Evolutionary conservation across 1,140 invertebrate genomes (phyloP), one percentile per base, ranked within the genome.

Genomic region (Nasonia vitripennis): DNA sequence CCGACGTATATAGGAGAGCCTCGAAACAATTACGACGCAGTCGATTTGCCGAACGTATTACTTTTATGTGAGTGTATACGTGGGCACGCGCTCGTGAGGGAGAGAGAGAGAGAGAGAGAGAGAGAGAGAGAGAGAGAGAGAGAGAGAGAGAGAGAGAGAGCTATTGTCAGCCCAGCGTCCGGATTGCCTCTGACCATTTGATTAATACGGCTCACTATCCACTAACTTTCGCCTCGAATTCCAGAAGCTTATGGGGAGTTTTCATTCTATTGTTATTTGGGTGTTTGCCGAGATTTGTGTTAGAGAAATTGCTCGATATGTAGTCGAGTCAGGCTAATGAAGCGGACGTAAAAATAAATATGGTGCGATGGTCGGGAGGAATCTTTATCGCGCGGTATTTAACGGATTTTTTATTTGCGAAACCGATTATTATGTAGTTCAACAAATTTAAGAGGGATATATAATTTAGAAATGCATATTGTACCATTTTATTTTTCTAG

Each of bases 1-100:
- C 67, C 67, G 11, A 34, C 11, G 6, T 11, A 27, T 2, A 27
- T 27, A 11, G 67, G 2, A 68, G n/a, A 23, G 11, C n/a, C 17
- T 7, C 17, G 17, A 62, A 71, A 71, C 27, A 71, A 71, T 71
- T 31, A 31, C 68, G 68, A 31, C 27, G 12, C 73, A 45, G 37
- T 75, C 73, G 73, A 75, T 75, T 75, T 75, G 37, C 31, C 37
- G 17, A 45, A 75, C 73, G 73, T 45, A 75, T 75, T 75, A 75
- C 34, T 75, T 75, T 75, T 74, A 74, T 37, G 12, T 51, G 48
- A n/a, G 20, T 17, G 7, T 62, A 7, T 17, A 51, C 14, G 48
- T 51, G 48, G 9, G 48, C 10, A 45, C 41, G 41, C 41, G 48
- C 10, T 51, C 12, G 48, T 3, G 48, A 17, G 14, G 48, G 48